A percentile compares a stretch with the other conserved stretches of the same genome.
Conservation (phyloP, 2,113 vertebrate species). For the Burhinus oedicnemus region DNA sequence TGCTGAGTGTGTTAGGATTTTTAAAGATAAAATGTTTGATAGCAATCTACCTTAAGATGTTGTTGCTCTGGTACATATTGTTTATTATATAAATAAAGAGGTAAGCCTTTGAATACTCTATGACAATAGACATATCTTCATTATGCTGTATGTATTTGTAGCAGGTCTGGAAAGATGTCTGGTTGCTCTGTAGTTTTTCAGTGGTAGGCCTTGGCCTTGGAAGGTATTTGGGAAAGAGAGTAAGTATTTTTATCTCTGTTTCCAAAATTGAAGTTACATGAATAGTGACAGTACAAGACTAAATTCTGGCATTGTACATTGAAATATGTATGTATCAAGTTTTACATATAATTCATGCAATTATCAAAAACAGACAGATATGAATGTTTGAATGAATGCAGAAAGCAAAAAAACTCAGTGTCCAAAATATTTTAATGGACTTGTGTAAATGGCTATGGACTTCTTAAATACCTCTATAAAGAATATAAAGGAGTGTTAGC, state of each 20-base stretch:
- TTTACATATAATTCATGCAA: background rate
- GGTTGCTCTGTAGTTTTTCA: background rate
- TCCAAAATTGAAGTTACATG: background rate
- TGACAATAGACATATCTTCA: background rate
- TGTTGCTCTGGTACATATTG: background rate
- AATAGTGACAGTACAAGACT: background rate
- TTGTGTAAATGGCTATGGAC: background rate
- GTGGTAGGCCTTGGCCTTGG: background rate
- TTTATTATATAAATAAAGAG: background rate
- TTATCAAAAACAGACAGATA: background rate
- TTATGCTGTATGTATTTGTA: background rate
- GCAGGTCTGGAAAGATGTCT: background rate
- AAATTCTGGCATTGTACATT: background rate
- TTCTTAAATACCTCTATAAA: background rate
- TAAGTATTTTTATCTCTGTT: background rate
- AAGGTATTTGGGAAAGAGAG: background rate
- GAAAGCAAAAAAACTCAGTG: background rate
- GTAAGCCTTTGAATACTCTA: background rate
- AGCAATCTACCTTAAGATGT: background rate
- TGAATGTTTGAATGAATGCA: background rate
- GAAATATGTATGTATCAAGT: background rate
- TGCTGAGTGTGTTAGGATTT: background rate
- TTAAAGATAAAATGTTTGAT: background rate
- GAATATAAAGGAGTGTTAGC: background rate
- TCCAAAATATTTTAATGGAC: background rate